Conservation (phyloP, 2,113 vertebrate genomes). For the Anas platyrhynchos region DNA sequence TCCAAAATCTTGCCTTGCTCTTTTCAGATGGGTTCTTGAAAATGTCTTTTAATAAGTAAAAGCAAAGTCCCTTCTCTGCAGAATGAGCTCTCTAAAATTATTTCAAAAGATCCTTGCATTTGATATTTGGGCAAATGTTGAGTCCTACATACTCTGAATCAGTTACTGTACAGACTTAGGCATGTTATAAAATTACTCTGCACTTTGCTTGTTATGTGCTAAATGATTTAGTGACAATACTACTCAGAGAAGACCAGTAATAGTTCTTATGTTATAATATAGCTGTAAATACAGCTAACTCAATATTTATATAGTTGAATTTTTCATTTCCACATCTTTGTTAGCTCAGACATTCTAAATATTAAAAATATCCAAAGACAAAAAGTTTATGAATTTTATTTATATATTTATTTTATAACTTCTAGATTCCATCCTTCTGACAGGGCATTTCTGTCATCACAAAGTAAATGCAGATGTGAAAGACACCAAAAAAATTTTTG, state of each 20-base stretch:
- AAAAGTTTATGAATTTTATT: background rate
- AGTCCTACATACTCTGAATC: background rate
- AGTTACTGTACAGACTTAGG: background rate
- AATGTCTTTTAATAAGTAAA: background rate
- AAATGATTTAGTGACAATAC: background rate
- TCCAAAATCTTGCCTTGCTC: background rate
- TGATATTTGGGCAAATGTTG: background rate
- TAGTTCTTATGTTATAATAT: background rate
- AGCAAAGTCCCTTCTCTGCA: background rate
- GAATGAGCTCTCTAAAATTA: accelerated
- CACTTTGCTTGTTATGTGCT: background rate
- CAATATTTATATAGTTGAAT: background rate
- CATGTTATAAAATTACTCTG: background rate
- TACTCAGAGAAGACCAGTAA: background rate
- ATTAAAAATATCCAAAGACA: background rate
- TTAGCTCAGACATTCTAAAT: background rate
- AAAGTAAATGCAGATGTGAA: background rate
- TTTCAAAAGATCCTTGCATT: background rate
- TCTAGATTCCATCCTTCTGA: background rate
- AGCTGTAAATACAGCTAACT: background rate
- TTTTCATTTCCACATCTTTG: background rate
- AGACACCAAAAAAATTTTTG: background rate
- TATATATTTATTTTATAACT: background rate
- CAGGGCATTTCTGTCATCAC: background rate
- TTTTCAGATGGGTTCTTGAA: background rate